Base-by-base conservation (phyloP, 2,113 vertebrate species). In the Picathartes gymnocephalus region DNA sequence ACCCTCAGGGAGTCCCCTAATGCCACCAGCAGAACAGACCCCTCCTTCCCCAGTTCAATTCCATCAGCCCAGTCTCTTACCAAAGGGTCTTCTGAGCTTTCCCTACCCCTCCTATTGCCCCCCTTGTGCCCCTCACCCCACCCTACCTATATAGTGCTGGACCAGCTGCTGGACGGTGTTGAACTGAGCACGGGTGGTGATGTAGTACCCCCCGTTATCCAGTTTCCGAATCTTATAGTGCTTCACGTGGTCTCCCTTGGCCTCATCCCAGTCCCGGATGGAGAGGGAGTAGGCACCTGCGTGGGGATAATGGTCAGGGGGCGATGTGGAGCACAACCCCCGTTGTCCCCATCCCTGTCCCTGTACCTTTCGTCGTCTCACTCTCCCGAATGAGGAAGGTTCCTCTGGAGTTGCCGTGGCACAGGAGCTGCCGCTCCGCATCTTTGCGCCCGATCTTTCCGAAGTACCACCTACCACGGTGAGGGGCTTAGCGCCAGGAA, bases 141-240 rank as follows among this genome's bases (percentile, higher is more conserved):
- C 72, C 71, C 37, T 86, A 99, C 99, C 99, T 93, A 96, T 98
- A 86, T 99, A 99, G 96, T 99, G 99, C 95, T 98, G 97, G 18
- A 99, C 99, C 96, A 99, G 98, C 93, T 99, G 94, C 86, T 97
- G 98, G 57, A 99, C 98, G 0, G 98, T 98, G 78, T 98, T 97
- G 22, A 99, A 99, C 98, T 99, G 99, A 31, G 98, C 98, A 3
- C 99, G 97, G 0, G 99, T 99, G 91, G 99, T 99, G 98, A 99
- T 99, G 97, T 99, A 99, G 97, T 98, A 99, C 35, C 99, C 99
- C 2, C 99, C 99, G 0, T 96, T 99, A 95, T 99, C 99, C 94
- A 99, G 97, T 71, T 99, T 99, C 42, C 99, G 98, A 92, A 99
- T 99, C 97, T 99, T 99, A 97, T 99, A 99, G 98, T 99, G 99